Percentiles rank a stretch among this genome's conserved stretches.
phyloP scores from a whole-genome alignment of 1,140 invertebrate genomes.

The Leguminivora glycinivorella region DNA sequence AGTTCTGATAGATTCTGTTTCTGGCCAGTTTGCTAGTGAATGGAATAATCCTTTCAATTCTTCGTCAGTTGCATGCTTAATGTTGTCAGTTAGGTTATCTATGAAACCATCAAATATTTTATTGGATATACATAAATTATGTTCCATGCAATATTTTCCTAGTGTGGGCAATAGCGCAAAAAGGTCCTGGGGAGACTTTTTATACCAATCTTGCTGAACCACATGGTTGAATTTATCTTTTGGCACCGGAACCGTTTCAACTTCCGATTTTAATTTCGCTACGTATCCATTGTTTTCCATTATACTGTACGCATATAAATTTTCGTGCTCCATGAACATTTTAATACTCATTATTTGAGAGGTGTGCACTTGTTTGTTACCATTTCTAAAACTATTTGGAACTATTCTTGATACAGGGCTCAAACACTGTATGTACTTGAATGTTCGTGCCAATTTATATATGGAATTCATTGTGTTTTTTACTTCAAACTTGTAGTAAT shows the following conservation, averaged over 20 bases:
- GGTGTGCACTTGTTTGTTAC: slow-evolving; percentile 38
- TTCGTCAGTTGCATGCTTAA: slow-evolving; percentile 68
- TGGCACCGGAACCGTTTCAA: slow-evolving; percentile 31
- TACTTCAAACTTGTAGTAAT: neutral
- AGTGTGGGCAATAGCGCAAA: slow-evolving; percentile 63
- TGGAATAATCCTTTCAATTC: slow-evolving; percentile 71
- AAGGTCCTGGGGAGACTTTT: slow-evolving; percentile 50
- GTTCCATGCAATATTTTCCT: slow-evolving; percentile 58
- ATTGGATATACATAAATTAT: slow-evolving; percentile 66
- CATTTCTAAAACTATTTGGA: slow-evolving; percentile 31
- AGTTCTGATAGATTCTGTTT: slow-evolving; percentile 59
- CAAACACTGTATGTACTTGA: slow-evolving; percentile 31
- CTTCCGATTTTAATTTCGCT: slow-evolving; percentile 41
- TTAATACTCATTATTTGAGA: slow-evolving; percentile 42
- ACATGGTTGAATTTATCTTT: slow-evolving; percentile 47
- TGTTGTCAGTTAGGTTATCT: slow-evolving; percentile 67
- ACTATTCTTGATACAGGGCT: slow-evolving; percentile 28
- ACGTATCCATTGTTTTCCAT: slow-evolving; percentile 63
- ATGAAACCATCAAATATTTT: slow-evolving; percentile 71
- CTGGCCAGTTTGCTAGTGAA: slow-evolving; percentile 66
- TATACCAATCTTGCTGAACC: slow-evolving; percentile 50
- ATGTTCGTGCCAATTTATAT: slow-evolving; percentile 34
- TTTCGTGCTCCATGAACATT: slow-evolving; percentile 67
- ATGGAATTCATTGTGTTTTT: slow-evolving; percentile 10
- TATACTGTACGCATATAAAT: slow-evolving; percentile 62